A percentile compares a stretch with the other conserved stretches of the same genome.
phyloP scores from a whole-genome alignment of 2,797 vertebrate genomes.

The Psittacula echo region DNA sequence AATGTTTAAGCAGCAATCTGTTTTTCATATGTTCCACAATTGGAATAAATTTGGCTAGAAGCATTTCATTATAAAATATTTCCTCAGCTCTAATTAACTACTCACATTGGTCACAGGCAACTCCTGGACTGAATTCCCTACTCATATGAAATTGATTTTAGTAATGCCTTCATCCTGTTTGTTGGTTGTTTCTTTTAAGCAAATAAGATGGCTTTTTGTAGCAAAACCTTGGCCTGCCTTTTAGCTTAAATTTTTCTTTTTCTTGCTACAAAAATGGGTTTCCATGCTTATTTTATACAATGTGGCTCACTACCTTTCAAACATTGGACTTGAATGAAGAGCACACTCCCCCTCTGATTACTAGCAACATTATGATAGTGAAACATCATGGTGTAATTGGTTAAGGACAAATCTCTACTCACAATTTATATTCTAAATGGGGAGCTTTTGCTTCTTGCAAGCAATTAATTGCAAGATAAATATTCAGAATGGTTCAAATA shows the following conservation, averaged over 20 bases:
- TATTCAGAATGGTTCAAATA: neutral
- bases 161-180: slow-evolving; percentile 34
- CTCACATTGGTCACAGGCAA: neutral
- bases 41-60: neutral
- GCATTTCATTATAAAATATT: slow-evolving; percentile 14
- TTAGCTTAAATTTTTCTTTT: neutral
- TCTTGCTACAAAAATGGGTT: slow-evolving; percentile 23
- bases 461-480: neutral
- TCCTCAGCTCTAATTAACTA: slow-evolving; percentile 64
- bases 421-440: neutral
- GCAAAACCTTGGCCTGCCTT: neutral
- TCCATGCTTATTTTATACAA: slow-evolving; percentile 14
- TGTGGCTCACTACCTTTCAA: slow-evolving; percentile 18
- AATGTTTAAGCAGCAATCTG: neutral
- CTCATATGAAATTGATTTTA: slow-evolving; percentile 15
- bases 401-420: neutral
- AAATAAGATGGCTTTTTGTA: slow-evolving; percentile 37
- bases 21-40: neutral
- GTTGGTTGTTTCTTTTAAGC: slow-evolving; percentile 23
- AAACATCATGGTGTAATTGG: neutral
- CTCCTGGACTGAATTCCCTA: slow-evolving; percentile 9
- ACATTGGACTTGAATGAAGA: neutral
- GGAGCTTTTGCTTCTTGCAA: slow-evolving; percentile 3
- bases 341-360: neutral
- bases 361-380: neutral